phyloP scores from a whole-genome alignment of 1,140 invertebrate species.

The Drosophila mojavensis region DNA sequence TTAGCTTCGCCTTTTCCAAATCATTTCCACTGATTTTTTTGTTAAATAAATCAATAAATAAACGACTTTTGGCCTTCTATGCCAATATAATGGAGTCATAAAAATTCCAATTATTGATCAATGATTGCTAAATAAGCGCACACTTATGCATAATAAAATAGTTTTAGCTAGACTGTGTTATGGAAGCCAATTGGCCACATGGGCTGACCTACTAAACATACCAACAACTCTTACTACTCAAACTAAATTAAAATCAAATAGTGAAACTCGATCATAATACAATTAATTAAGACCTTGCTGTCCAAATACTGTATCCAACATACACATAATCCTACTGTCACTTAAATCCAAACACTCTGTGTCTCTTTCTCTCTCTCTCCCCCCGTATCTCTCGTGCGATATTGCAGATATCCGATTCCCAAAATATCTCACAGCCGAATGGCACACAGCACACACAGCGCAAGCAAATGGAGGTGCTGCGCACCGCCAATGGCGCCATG shows the following conservation, averaged over 20 bases:
- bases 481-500: constrained; percentile 84
- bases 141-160: too few relatives aligned
- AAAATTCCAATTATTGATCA: background rate
- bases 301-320: constrained; percentile 15
- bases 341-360: constrained; percentile 48
- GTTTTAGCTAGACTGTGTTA: background rate
- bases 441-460: constrained; percentile 85
- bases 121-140: too few relatives aligned
- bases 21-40: too few relatives aligned
- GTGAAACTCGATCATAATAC: constrained; percentile 26
- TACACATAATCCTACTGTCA: constrained; percentile 54
- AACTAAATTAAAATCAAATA: constrained; percentile 13
- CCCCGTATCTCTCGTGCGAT: constrained; percentile 24
- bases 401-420: constrained; percentile 83
- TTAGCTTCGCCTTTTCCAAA: too few relatives aligned
- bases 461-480: constrained; percentile 85
- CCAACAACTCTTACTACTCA: constrained; percentile 22
- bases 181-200: constrained; percentile 35
- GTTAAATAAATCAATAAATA: background rate
- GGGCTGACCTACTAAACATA: constrained; percentile 25
- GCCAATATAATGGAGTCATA: background rate
- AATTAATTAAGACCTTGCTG: constrained; percentile 36
- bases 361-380: constrained; percentile 44
- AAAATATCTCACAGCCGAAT: constrained; percentile 83
- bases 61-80: background rate